Evolutionary conservation across 1,140 invertebrate species (phyloP).

Genomic region (Drosophila suzukii): DNA sequence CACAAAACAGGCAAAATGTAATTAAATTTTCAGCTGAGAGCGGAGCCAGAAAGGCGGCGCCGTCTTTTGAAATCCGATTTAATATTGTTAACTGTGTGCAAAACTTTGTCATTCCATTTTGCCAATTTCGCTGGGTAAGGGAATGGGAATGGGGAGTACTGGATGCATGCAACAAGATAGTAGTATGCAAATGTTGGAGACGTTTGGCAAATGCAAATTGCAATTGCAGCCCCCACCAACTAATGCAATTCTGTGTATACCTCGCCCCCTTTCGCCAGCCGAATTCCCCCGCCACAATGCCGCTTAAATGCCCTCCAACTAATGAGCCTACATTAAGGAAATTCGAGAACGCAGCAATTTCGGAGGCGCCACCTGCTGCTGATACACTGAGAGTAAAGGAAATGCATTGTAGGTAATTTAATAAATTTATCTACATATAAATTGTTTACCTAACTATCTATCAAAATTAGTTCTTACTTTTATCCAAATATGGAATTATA

Average conservation of each 20-base stretch:
- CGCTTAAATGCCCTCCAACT: conserved; percentile 74
- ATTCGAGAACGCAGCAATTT: conserved; percentile 62
- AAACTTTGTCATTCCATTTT: conserved; percentile 80
- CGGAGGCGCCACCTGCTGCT: conserved; percentile 65
- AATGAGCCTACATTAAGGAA: conserved; percentile 81
- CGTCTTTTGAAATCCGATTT: conserved; percentile 80
- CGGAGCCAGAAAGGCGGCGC: conserved; percentile 11
- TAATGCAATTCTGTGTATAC: conserved; percentile 19
- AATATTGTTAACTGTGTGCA: conserved; percentile 81
- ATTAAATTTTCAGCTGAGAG: conserved; percentile 69
- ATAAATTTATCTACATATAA: not conserved
- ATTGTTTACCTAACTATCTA: too few relatives aligned
- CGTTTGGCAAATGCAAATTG: conserved; percentile 60
- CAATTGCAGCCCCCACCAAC: conserved; percentile 10
- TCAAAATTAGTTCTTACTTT: too few relatives aligned
- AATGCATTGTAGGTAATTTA: not conserved
- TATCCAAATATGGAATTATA: too few relatives aligned
- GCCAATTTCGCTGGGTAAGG: conserved; percentile 55
- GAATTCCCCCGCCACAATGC: conserved; percentile 55
- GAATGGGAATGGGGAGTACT: conserved; percentile 18
- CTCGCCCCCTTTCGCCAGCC: conserved; percentile 8
- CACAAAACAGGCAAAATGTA: conserved; percentile 81
- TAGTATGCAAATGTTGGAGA: conserved; percentile 72
- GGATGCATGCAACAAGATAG: conserved; percentile 39
- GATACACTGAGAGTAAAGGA: not conserved